Conservation (phyloP, 2,888 invertebrate genomes). For the Hirtodrosophila histrioides region DNA sequence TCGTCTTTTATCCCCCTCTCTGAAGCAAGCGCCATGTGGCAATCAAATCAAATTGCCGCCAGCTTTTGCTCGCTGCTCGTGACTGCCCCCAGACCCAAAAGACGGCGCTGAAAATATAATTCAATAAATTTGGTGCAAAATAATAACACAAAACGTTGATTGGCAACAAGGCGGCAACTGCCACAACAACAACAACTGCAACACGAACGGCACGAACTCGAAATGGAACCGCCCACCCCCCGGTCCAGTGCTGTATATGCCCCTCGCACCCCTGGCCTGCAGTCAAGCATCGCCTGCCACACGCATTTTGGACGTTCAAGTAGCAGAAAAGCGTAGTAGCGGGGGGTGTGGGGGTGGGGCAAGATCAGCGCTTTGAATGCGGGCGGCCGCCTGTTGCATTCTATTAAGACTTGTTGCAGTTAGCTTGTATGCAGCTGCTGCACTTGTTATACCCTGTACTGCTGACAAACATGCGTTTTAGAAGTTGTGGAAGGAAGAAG, state of each 20-base stretch:
- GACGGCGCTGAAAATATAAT: conserved; percentile 62
- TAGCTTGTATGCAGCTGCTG: conserved; percentile 38
- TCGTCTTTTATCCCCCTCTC: not conserved
- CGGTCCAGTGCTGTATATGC: not conserved
- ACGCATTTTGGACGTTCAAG: conserved; percentile 68
- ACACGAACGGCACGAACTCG: conserved; percentile 46
- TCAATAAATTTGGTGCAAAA: conserved; percentile 67
- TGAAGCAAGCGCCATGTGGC: conserved; percentile 46
- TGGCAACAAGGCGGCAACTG: conserved; percentile 18
- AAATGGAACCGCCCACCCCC: not conserved
- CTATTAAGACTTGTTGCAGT: conserved; percentile 67
- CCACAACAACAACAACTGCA: conserved; percentile 22
- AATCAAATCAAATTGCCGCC: conserved; percentile 59
- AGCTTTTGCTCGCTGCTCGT: conserved; percentile 39
- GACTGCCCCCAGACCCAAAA: conserved; percentile 32
- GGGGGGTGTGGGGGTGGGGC: not conserved
- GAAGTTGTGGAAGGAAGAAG: too few species aligned
- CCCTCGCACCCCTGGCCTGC: conserved; percentile 12
- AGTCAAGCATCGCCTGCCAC: conserved; percentile 60
- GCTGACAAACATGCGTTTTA: too few species aligned
- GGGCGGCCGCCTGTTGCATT: conserved; percentile 66
- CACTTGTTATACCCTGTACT: not conserved
- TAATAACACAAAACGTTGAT: conserved; percentile 63
- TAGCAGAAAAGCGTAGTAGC: conserved; percentile 51
- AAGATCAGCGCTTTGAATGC: conserved; percentile 49